These are phyloP conservation scores for Meliscaeva auricollis DNA, from an alignment of 2,888 invertebrate genomes.

Conservation along the genomic window DNA sequence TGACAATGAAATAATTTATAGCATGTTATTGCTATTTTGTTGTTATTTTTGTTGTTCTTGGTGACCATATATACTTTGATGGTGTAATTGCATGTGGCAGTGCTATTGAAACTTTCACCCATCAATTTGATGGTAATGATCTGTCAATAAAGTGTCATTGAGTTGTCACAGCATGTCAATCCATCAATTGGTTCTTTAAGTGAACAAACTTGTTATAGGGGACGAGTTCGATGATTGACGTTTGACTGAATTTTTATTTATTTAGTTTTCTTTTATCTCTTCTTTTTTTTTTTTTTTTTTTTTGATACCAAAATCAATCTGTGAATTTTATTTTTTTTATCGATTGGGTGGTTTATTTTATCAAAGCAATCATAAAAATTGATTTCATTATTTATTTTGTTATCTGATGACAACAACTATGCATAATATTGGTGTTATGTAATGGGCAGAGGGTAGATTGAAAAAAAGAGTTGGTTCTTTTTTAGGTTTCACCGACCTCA, in stretches of 20 bases:
- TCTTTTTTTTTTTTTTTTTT: conserved; percentile 5
- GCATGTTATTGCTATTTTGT: conserved; percentile 29
- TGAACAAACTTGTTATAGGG: conserved; percentile 47
- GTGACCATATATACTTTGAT: conserved; percentile 31
- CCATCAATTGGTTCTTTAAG: conserved; percentile 57
- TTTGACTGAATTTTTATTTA: conserved; percentile 37
- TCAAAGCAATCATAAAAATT: conserved; percentile 29
- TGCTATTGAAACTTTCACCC: conserved; percentile 64
- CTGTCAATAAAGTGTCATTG: conserved; percentile 72
- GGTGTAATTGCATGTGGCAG: conserved; percentile 65
- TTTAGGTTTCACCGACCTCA: too few relatives aligned
- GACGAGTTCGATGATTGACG: conserved; percentile 4
- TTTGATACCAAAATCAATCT: conserved; percentile 32
- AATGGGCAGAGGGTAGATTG: too few relatives aligned
- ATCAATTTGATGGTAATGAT: conserved; percentile 68
- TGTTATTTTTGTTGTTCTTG: conserved; percentile 14
- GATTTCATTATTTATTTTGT: conserved; percentile 3
- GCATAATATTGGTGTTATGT: too few relatives aligned
- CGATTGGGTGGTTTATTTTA: conserved; percentile 30
- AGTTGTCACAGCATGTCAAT: conserved; percentile 66
- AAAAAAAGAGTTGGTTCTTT: too few relatives aligned
- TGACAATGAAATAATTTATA: conserved; percentile 40
- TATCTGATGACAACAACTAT: too few relatives aligned
- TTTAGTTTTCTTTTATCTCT: too few relatives aligned
- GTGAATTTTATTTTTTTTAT: conserved; percentile 13